These are phyloP conservation scores for Phlogophora meticulosa DNA, from an alignment of 2,888 invertebrate genomes.

Conservation along the genomic window DNA sequence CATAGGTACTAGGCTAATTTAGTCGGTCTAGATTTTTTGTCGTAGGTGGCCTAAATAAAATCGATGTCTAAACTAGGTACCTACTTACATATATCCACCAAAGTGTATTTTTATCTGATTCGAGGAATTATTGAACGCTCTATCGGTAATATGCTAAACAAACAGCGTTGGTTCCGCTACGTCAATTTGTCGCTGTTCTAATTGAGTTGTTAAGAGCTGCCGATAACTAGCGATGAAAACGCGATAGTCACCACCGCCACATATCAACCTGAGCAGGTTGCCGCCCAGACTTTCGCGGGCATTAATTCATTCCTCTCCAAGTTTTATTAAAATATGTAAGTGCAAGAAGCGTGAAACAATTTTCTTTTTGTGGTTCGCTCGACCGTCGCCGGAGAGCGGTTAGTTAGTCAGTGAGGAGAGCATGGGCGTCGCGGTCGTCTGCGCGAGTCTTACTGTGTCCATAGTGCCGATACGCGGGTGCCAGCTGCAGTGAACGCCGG, in stretches of 20 bases:
- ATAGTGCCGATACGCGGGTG: slow-evolving; percentile 63
- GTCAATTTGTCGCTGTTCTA: slow-evolving; percentile 72
- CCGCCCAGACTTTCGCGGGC: slow-evolving; percentile 87
- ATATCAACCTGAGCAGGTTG: slow-evolving; percentile 77
- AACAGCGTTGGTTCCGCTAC: slow-evolving; percentile 68
- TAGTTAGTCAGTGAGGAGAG: slow-evolving; percentile 84
- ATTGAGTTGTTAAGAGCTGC: slow-evolving; percentile 79
- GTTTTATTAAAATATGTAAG: slow-evolving; percentile 88
- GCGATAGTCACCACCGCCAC: slow-evolving; percentile 79
- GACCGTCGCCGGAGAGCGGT: slow-evolving; percentile 74
- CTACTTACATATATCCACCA: background rate
- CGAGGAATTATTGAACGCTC: slow-evolving; percentile 34
- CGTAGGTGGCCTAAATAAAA: slow-evolving; percentile 7
- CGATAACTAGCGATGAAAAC: slow-evolving; percentile 84
- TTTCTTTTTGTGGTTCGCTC: slow-evolving; percentile 86
- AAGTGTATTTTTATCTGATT: slow-evolving; percentile 26
- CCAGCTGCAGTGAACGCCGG: slow-evolving; percentile 60
- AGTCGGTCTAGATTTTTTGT: background rate
- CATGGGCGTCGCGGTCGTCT: slow-evolving; percentile 81
- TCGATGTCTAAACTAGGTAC: slow-evolving; percentile 5
- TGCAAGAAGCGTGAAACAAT: slow-evolving; percentile 89
- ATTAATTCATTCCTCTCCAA: slow-evolving; percentile 86
- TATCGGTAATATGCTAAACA: slow-evolving; percentile 50
- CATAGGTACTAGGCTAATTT: too few species aligned
- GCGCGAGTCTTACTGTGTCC: slow-evolving; percentile 54